Base-by-base conservation (phyloP, 1,140 invertebrate species). In the Nebria ingens region DNA sequence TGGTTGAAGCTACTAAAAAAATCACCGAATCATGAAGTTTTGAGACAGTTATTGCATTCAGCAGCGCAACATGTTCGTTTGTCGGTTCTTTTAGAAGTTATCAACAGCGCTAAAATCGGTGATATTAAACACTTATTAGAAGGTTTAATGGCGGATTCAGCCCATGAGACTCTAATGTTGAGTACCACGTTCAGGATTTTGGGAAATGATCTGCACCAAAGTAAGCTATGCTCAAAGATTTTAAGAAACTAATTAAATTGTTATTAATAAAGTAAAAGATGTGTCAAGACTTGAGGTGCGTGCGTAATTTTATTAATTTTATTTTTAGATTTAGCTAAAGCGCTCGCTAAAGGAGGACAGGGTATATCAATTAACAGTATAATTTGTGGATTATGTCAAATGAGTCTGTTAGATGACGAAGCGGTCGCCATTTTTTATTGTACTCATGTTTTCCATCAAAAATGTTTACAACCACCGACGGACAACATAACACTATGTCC, bases 31-130 rank as follows among this genome's bases (percentile, higher is more conserved):
- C 64, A 45, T 57, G 60, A 58, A 62, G 59, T 64, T 57, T 68
- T 74, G 15, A 68, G 73, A 57, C 64, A 70, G 19, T 62, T 76
- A 57, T 59, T 77, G 20, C 74, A 77, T 59, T 68, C 72, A 20
- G 74, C 75, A 11, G 74, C 74, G n/a, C 73, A 71, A n/a, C 73
- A 76, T 62, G 73, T 77, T 1, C 72, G 73, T 54, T 65, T 75
- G 19, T 62, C 72, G 11, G 75, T 76, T 58, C 61, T 77, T 13
- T 64, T 77, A 13, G 71, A 76, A 56, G 59, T 76, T 2, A 71
- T 77, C 3, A 71, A 71, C 0, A 72, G 72, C 42, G 66, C 65
- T 12, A 74, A 67, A 58, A 76, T 76, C 59, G 75, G 75, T 3
- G 75, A 77, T 64, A 69, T 77, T 49, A 76, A 73, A 59, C 64